Conservation (phyloP, 1,140 invertebrate species). For the Apis florea region DNA sequence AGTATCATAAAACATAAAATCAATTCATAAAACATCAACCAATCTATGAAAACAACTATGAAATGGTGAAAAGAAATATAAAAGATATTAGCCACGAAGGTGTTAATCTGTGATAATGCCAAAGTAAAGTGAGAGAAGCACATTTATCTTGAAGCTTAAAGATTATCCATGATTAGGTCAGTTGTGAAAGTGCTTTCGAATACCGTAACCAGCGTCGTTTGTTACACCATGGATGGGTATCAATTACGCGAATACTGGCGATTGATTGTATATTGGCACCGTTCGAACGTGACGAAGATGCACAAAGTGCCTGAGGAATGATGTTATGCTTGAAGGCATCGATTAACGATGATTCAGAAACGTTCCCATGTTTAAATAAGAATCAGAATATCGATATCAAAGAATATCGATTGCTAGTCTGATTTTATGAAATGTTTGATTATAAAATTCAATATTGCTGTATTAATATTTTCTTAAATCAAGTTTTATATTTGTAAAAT, state of each 20-base stretch:
- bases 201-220: slow-evolving; percentile 36
- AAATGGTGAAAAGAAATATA: neutral
- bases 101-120: slow-evolving; percentile 4
- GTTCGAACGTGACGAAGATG: slow-evolving; percentile 29
- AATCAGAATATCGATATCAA: slow-evolving; percentile 8
- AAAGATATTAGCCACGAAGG: no score
- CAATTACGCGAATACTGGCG: slow-evolving; percentile 50
- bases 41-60: no score
- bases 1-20: no score
- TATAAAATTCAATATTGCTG: slow-evolving; percentile 17
- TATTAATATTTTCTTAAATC: slow-evolving; percentile 20
- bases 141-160: neutral
- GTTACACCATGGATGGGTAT: slow-evolving; percentile 46
- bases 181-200: slow-evolving; percentile 24
- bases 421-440: neutral
- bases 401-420: neutral
- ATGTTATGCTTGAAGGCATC: neutral
- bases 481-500: neutral
- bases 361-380: slow-evolving; percentile 41
- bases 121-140: neutral
- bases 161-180: slow-evolving; percentile 20
- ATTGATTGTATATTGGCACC: slow-evolving; percentile 54
- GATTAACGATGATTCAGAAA: slow-evolving; percentile 40
- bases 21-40: no score
- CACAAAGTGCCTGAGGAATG: slow-evolving; percentile 1